Base-by-base conservation (phyloP, 2,113 vertebrate genomes). In the Lophius piscatorius region DNA sequence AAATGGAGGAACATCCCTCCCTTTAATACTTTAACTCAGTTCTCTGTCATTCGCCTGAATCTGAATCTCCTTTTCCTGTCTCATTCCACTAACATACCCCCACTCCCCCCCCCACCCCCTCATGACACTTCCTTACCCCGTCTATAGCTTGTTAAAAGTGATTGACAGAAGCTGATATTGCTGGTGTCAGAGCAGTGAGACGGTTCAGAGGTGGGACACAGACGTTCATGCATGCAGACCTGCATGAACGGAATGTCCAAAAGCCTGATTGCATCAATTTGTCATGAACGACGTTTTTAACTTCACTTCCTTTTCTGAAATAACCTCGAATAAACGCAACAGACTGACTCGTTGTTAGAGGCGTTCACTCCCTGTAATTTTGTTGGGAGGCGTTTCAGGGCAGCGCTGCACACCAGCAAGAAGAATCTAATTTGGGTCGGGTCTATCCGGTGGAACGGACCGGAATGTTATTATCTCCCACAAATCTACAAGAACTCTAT, bases 61-160 rank as follows among this genome's bases (percentile, higher is more conserved):
- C 6, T 24, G 23, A 34, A 62, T 54, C 42, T 21, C 47, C 26
- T 45, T n/a, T n/a, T n/a, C n/a, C n/a, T 50, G 24, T 44, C 16
- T 67, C 3, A 3, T 49, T 38, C 39, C 39, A 35, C 55, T 29
- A n/a, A n/a, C n/a, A n/a, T 22, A 29, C 29, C 11, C 38, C 44
- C 18, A 0, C 4, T 7, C 13, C 6, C 20, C 16, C 9, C 41
- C 34, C 2, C 36, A 50, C 17, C 10, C 46, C 14, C 26, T 9
- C 2, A 5, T 28, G 4, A 9, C 41, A 0, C 61, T 12, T 9
- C 42, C 29, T 20, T 34, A 39, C 26, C 49, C 59, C 51, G 26
- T 69, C 51, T 57, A 41, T 21, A 57, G 82, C 77, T 83, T 81
- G 77, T 84, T 87, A 85, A 79, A 83, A 73, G 51, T 85, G 85